Evolutionary conservation across 2,113 vertebrate species (phyloP), one percentile per base, ranked within the genome.

Genomic region (Seriola aureovittata): DNA sequence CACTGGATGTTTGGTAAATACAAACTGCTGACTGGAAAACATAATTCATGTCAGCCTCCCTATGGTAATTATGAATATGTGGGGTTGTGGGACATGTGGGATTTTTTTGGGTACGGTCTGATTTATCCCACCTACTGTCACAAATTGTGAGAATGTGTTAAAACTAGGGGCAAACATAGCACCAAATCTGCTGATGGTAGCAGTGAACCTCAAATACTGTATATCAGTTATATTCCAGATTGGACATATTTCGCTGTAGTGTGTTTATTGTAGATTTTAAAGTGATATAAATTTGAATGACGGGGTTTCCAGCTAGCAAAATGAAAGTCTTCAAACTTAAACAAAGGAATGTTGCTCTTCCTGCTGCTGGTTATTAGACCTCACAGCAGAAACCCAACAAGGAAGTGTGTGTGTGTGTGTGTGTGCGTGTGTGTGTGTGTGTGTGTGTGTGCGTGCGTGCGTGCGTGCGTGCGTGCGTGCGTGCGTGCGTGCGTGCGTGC

Each of bases 21-120:
- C 44, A 70, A 82, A 86, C 34, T 85, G 81, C 80, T 80, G 89
- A 86, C 80, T 85, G 32, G n/a, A 70, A 58, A 57, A 54, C 64
- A 63, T 87, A 69, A 81, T 63, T 89, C 13, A 82, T 72, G 48
- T 75, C 68, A 76, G 67, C 78, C 62, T 81, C 52, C 5, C n/a
- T 50, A 5, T 19, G 38, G 12, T 82, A 71, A 80, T 88, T 82
- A 73, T 59, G 63, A 54, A 67, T 71, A n/a, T 69, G 57, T 59
- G 68, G 42, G 34, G 3, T 59, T 65, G 68, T 74, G 80, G 70
- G 29, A 65, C 0, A 16, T 75, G 62, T 82, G 58, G 68, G 19
- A 62, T 74, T 72, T 75, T 75, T 79, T 44, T 62, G 25, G 9
- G 42, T 25, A 57, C 3, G 1, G 21, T 52, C 36, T 71, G 52